Evolutionary conservation across 37 sponge, comb jelly and placozoan genomes (phyloP), one percentile per base, ranked within the genome.

Genomic region (Diacarnus erythraeanus): DNA sequence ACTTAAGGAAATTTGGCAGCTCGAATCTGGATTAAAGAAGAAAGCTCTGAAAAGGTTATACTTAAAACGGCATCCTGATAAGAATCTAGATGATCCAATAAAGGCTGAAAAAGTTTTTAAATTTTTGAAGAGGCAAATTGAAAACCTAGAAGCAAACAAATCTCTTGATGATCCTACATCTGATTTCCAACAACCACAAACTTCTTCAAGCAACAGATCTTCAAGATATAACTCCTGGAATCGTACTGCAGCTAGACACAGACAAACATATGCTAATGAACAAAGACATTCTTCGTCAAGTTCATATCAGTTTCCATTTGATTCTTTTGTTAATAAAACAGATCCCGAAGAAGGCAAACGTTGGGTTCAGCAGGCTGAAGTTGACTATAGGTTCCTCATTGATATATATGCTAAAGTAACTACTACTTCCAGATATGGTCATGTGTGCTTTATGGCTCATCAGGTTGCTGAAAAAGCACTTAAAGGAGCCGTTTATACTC

Each of bases 391-490:
- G 21, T 56, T 72, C 29, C 57, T 85, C 3, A 25, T 8, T 69
- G 69, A 9, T 18, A 31, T 69, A 20, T 69, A 82, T 31, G 51
- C 12, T 12, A 12, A 47, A 12, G 51, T 12, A 15, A 6, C 6
- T 15, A 47, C 51, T 47, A 47, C 6, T 12, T 47, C 12, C 10
- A 25, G 61, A 34, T 3, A 47, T 34, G 76, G 63, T 35, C 66
- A 72, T 70, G 84, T 87, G 2, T 83, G 84, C 69, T 91, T 91
- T 47, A 78, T 83, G 72, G 79, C 88, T 27, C 88, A 87, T 59
- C 83, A 91, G 60, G 84, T 91, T 3, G 81, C 73, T n/a, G 84
- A 83, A 59, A 91, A 91, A 59, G 84, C 84, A 33, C 75, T 91
- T 38, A 91, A 91, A 40, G 91, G 78, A 47, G 87, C 74, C 4